A percentile compares a stretch with the other conserved stretches of the same genome.
Evolutionary conservation across 2,797 vertebrate genomes (phyloP).

Genomic region (Peromyscus melanophrys): DNA sequence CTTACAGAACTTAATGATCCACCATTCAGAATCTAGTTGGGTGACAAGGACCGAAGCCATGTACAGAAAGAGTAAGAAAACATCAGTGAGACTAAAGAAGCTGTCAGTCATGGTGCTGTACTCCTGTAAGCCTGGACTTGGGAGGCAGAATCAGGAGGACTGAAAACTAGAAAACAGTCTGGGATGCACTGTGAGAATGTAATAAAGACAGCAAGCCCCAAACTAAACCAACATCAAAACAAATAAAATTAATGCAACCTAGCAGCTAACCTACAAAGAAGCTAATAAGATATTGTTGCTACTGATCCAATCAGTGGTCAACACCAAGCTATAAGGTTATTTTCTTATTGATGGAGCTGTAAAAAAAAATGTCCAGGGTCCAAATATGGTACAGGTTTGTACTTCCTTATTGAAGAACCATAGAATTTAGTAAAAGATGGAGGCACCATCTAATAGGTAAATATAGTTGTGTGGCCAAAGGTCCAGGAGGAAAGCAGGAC

Average conservation of each 20-base stretch:
- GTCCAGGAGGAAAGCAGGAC: neutral
- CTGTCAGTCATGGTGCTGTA: neutral
- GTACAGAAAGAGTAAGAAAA: neutral
- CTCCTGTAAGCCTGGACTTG: neutral
- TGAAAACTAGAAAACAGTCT: neutral
- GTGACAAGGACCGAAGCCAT: constrained; percentile 28
- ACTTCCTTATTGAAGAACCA: constrained; percentile 42
- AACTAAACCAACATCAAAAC: neutral
- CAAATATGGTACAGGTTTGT: neutral
- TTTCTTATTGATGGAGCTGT: neutral
- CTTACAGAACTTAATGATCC: constrained; percentile 3
- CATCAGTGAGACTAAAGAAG: neutral
- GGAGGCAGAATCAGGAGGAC: neutral
- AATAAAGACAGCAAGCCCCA: neutral
- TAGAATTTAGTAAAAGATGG: constrained; percentile 28
- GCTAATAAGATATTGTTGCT: neutral
- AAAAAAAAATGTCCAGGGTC: neutral
- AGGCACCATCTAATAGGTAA: neutral
- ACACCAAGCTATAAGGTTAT: neutral
- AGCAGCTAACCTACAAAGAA: neutral
- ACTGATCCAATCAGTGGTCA: neutral
- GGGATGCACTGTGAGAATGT: neutral
- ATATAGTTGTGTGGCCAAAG: neutral
- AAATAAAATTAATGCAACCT: neutral
- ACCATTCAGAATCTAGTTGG: constrained; percentile 15